Percentiles rank a stretch among this genome's conserved stretches.
These are phyloP conservation scores for Myodes glareolus DNA, from an alignment of 2,113 vertebrate genomes.

Conservation along the genomic window DNA sequence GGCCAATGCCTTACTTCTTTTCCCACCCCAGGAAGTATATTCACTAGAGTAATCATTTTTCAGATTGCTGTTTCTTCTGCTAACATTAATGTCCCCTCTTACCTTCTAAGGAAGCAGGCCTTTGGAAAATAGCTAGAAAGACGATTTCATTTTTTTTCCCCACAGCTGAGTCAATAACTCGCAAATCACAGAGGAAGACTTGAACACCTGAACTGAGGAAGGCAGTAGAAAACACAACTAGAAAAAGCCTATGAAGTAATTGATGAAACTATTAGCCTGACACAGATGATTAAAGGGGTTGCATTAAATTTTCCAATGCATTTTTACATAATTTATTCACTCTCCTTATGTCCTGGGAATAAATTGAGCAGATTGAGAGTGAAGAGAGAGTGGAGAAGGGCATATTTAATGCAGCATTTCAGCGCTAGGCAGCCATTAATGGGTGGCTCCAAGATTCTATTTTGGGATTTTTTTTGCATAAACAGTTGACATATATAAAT, in stretches of 20 bases:
- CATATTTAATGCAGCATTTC: not conserved
- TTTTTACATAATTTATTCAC: constrained; percentile 32
- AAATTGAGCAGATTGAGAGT: constrained; percentile 33
- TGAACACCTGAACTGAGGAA: not conserved
- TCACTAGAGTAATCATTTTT: not conserved
- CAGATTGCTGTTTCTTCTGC: constrained; percentile 12
- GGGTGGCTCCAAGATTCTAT: not conserved
- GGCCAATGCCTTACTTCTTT: not conserved
- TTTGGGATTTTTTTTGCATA: constrained; percentile 50
- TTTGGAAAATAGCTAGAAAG: not conserved
- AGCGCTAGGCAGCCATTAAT: not conserved
- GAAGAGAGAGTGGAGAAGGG: constrained; percentile 8
- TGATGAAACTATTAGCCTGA: not conserved
- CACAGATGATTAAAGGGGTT: constrained; percentile 31
- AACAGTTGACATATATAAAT: constrained; percentile 34
- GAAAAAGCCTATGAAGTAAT: not conserved
- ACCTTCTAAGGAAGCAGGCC: not conserved
- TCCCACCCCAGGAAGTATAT: not conserved
- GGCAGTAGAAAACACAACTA: not conserved
- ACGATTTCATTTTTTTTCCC: not conserved
- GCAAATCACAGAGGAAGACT: not conserved
- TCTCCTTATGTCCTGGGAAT: not conserved
- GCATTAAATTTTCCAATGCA: constrained; percentile 29
- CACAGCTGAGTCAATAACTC: not conserved
- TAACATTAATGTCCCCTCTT: not conserved